Base-by-base conservation (phyloP, 2,113 vertebrate genomes). In the Odontesthes bonariensis region DNA sequence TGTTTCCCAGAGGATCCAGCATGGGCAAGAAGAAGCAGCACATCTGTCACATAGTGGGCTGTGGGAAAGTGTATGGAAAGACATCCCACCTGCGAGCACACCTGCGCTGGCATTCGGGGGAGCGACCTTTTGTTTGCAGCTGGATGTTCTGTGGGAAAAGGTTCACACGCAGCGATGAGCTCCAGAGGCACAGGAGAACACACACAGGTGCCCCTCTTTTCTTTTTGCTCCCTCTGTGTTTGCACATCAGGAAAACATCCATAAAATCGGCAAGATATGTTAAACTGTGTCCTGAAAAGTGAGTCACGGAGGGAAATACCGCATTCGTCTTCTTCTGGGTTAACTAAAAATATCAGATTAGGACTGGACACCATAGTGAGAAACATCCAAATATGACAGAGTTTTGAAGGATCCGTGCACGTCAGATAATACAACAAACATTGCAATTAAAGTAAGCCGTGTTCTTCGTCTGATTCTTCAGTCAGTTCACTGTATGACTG, bases 101-200 rank as follows among this genome's bases (percentile, higher is more conserved):
- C 85, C 96, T 99, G 87, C 97, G 98, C 86, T 99, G 98, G 98
- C 98, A 99, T 95, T 98, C 97, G 60, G 98, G 98, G 83, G 98
- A 99, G 85, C 96, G 98, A 82, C 98, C 98, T 27, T 99, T 99
- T 90, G 94, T 99, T 67, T 99, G 98, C 94, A 98, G 93, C 74
- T 99, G 98, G 98, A 97, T 97, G 96, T 98, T 97, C 92, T 99
- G 98, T 86, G 98, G 98, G 71, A 99, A 99, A 91, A 96, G 97
- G 88, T 99, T 99, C 94, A 99, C 98, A 65, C 96, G 98, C 92
- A 98, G 97, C 1, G 98, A 99, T 90, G 98, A 99, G 89, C 94
- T 99, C 76, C 98, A 99, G 94, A 95, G 98, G 71, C 98, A 99
- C 94, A 94, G 97, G 93, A 96, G 98, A 88, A 99, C 98, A 75